A percentile compares a stretch with the other conserved stretches of the same genome.
Evolutionary conservation across 2,113 vertebrate genomes (phyloP).

Genomic region (Callopanchax toddi): DNA sequence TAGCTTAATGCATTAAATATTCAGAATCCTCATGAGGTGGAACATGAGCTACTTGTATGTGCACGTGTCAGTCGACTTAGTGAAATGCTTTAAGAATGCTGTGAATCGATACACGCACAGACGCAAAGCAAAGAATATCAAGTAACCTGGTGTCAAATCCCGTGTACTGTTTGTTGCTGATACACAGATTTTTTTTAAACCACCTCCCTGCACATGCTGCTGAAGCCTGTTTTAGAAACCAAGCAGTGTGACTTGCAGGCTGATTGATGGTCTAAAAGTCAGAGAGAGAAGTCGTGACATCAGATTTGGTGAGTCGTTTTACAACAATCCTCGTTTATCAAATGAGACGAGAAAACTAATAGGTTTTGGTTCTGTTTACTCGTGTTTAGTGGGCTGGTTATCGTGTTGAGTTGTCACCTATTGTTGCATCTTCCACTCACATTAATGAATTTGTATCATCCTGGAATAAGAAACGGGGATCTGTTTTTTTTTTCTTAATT

Average conservation of each 20-base stretch:
- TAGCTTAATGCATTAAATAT: slow-evolving; percentile 44
- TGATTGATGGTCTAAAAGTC: slow-evolving; percentile 58
- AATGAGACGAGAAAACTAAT: slow-evolving; percentile 12
- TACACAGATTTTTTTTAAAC: slow-evolving; percentile 14
- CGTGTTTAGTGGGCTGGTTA: slow-evolving; percentile 3
- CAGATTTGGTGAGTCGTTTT: slow-evolving; percentile 30
- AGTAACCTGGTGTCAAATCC: slow-evolving; percentile 34
- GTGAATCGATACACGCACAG: slow-evolving; percentile 56
- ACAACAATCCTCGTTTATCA: slow-evolving; percentile 39
- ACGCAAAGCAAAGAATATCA: slow-evolving; percentile 41
- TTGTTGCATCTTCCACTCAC: not conserved
- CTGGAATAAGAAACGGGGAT: slow-evolving; percentile 15
- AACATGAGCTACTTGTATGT: slow-evolving; percentile 49
- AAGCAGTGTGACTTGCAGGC: slow-evolving; percentile 13
- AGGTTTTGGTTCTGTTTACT: slow-evolving; percentile 14
- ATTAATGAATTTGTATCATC: slow-evolving; percentile 19
- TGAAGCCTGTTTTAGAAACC: slow-evolving; percentile 17
- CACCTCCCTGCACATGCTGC: slow-evolving; percentile 8
- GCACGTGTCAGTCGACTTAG: slow-evolving; percentile 29
- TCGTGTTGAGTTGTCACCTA: not conserved
- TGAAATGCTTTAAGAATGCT: slow-evolving; percentile 46
- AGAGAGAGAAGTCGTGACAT: slow-evolving; percentile 51
- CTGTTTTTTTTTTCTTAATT: slow-evolving; percentile 28
- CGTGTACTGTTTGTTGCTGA: slow-evolving; percentile 20
- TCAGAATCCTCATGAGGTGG: slow-evolving; percentile 44